Evolutionary conservation across 2,888 invertebrate genomes (phyloP).

Genomic region (Apotomis betuletana): DNA sequence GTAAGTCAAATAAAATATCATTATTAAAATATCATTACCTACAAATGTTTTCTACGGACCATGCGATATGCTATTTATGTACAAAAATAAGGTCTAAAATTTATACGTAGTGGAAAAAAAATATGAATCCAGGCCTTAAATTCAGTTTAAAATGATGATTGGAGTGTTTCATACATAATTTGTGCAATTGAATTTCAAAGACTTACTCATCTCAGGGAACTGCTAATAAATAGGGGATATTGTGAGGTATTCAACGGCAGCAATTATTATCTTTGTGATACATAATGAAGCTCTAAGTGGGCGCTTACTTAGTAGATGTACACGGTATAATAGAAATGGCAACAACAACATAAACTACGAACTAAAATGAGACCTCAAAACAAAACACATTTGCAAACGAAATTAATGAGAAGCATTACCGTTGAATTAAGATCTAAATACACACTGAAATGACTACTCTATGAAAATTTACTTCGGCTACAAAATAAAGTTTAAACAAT

Average conservation of each 20-base stretch:
- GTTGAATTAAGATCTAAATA: conserved; percentile 11
- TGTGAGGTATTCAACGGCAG: neutral
- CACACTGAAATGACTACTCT: conserved; percentile 22
- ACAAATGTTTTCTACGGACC: too few species aligned
- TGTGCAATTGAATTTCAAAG: neutral
- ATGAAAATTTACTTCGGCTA: conserved; percentile 55
- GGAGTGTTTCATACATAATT: neutral
- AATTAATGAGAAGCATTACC: neutral
- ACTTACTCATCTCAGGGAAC: neutral
- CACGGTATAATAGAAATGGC: neutral
- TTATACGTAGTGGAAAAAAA: too few species aligned
- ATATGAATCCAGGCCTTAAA: too few species aligned
- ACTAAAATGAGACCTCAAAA: conserved; percentile 4
- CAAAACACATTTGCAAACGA: conserved; percentile 18
- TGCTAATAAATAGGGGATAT: conserved; percentile 7
- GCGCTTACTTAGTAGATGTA: neutral
- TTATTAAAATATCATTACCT: too few species aligned
- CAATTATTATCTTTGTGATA: conserved; percentile 7
- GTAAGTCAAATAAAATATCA: too few species aligned
- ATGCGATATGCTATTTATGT: too few species aligned
- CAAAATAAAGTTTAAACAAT: conserved; percentile 64
- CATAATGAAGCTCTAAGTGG: conserved; percentile 6
- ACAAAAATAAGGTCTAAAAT: too few species aligned
- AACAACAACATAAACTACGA: conserved; percentile 10
- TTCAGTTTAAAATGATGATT: too few species aligned